Conservation (phyloP, 1,140 invertebrate species). For the Papilio polytes region DNA sequence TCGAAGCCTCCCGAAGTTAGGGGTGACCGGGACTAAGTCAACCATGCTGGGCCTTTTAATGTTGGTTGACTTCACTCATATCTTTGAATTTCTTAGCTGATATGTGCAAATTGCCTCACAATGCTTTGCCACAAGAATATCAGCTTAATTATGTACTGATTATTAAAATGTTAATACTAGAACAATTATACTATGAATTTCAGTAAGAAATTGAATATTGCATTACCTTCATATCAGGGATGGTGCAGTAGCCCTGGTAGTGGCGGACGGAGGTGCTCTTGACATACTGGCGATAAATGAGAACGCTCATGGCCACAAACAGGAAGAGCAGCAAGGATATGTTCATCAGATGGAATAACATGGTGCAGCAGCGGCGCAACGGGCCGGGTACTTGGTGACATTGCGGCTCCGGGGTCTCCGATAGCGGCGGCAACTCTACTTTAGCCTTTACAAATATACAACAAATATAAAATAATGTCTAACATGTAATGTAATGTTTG, state of each 20-base stretch:
- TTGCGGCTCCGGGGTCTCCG: not conserved
- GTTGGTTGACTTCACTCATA: no score
- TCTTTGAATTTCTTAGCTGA: no score
- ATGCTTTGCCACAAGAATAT: no score
- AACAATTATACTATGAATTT: no score
- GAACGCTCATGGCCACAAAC: slow-evolving; percentile 89
- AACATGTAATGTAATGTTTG: no score
- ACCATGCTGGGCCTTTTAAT: no score
- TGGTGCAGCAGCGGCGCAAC: not conserved
- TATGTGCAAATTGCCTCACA: no score
- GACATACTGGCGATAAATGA: slow-evolving; percentile 90
- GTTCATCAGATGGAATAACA: slow-evolving; percentile 21
- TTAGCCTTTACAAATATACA: slow-evolving; percentile 7
- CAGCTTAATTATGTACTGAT: no score
- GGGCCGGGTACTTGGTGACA: not conserved
- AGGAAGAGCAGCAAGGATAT: slow-evolving; percentile 80
- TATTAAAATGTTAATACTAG: no score
- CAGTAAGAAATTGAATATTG: no score
- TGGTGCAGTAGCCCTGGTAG: slow-evolving; percentile 88
- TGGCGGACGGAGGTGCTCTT: slow-evolving; percentile 84
- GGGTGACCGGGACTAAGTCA: no score
- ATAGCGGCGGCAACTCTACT: slow-evolving; percentile 4
- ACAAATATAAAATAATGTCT: not conserved
- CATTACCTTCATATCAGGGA: slow-evolving; percentile 78
- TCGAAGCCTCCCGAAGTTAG: no score